Conservation (phyloP, 2,888 invertebrate genomes). For the Hirtodrosophila trivittata region DNA sequence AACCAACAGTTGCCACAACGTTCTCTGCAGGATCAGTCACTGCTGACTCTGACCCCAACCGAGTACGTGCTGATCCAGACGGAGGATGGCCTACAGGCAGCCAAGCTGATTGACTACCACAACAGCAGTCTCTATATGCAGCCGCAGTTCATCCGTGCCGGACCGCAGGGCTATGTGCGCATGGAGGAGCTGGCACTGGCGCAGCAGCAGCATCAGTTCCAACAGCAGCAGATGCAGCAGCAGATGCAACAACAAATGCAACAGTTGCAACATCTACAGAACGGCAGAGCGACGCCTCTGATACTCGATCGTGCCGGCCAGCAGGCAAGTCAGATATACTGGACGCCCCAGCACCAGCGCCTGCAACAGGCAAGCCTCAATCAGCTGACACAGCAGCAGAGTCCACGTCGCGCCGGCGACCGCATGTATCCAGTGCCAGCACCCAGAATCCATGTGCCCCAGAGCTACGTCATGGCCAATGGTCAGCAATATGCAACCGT, state of each 20-base stretch:
- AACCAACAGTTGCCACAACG: slow-evolving; percentile 57
- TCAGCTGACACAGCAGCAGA: slow-evolving; percentile 53
- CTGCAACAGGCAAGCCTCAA: slow-evolving; percentile 57
- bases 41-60: slow-evolving; percentile 51
- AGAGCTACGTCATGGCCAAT: slow-evolving; percentile 35
- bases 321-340: slow-evolving; percentile 81
- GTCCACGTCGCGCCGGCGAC: slow-evolving; percentile 65
- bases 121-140: slow-evolving; percentile 59
- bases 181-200: slow-evolving; percentile 40
- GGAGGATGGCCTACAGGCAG: slow-evolving; percentile 79
- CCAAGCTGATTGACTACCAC: slow-evolving; percentile 74
- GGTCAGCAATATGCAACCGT: slow-evolving; percentile 51
- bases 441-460: slow-evolving; percentile 38
- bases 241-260: slow-evolving; percentile 5
- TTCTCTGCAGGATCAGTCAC: slow-evolving; percentile 32
- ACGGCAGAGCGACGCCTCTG: slow-evolving; percentile 81
- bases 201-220: slow-evolving; percentile 21
- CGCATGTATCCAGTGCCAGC: slow-evolving; percentile 66
- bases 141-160: slow-evolving; percentile 64
- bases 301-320: slow-evolving; percentile 80
- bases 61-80: slow-evolving; percentile 81
- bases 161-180: slow-evolving; percentile 50
- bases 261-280: slow-evolving; percentile 55
- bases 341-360: slow-evolving; percentile 78
- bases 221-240: slow-evolving; percentile 4